Evolutionary conservation across 2,797 vertebrate species (phyloP).

Genomic region (Xerus rutilus): DNA sequence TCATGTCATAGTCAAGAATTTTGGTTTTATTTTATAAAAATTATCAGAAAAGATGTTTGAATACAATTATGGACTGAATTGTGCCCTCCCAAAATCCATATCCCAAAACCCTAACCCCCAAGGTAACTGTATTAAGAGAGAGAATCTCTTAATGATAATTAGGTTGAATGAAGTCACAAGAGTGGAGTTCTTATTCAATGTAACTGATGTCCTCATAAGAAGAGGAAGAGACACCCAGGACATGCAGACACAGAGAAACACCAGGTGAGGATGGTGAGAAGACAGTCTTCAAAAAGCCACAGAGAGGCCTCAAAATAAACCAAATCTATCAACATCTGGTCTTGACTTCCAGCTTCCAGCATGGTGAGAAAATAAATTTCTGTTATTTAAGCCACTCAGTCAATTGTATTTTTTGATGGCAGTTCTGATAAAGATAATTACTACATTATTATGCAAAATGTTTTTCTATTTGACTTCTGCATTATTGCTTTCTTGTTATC

Average conservation of each 20-base stretch:
- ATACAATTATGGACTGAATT: not conserved
- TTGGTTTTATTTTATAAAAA: not conserved
- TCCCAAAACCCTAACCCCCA: not conserved
- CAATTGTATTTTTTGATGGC: not conserved
- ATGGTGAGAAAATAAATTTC: not conserved
- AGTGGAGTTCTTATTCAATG: not conserved
- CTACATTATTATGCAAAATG: not conserved
- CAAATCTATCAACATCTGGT: not conserved
- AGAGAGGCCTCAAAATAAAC: not conserved
- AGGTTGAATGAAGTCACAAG: not conserved
- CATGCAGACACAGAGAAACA: not conserved
- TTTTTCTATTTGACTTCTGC: not conserved
- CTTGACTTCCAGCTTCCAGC: not conserved
- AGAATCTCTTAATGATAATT: not conserved
- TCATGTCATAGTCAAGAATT: not conserved
- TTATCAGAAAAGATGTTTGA: not conserved
- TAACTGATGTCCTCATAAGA: not conserved
- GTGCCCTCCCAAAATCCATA: not conserved
- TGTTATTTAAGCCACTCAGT: not conserved
- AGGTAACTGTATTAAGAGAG: not conserved
- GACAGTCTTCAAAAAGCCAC: rapidly evolving
- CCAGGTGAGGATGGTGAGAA: not conserved
- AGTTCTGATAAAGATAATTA: not conserved
- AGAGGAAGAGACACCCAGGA: not conserved
- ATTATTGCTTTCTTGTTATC: not conserved